Evolutionary conservation across 2,113 vertebrate species (phyloP), one percentile per base, ranked within the genome.

Genomic region (Pteropus alecto): DNA sequence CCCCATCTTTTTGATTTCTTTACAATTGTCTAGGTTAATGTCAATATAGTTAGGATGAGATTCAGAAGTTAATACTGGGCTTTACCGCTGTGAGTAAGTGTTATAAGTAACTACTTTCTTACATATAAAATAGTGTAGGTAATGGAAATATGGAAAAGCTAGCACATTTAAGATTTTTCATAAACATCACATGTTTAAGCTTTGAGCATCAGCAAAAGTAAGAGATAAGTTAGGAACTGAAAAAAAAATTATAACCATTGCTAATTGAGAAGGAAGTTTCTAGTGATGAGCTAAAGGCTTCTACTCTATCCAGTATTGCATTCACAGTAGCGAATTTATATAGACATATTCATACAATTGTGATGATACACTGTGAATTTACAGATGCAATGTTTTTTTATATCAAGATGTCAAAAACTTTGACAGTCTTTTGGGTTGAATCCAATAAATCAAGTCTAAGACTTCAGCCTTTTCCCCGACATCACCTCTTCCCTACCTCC

Each of bases 21-120:
- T 38, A 89, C 51, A 70, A 14, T 82, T 89, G 22, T 38, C 21
- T 89, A 71, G n/a, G 86, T 73, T 77, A 91, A 51, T 93, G 56
- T 6, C 12, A 63, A 21, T 61, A 60, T 73, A 35, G 54, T 3
- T 74, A 13, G 13, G 71, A 26, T 77, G 70, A 68, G 33, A 71
- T 18, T 74, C 30, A 61, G 4, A 18, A 56, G 87, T 82, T 48
- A 71, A 60, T 82, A 24, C 14, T 89, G 41, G 9, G 7, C n/a
- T 93, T 93, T 38, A 68, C 33, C 70, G 22, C 15, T 65, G 51
- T 43, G n/a, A 67, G 18, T 67, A 48, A 74, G 33, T 7, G 56
- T 63, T 63, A 1, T 71, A 92, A 51, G 16, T 70, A 70, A 35
- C 51, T 35, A 2, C 7, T 67, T 78, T 63, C 5, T 68, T 76